Conservation (phyloP, 2,113 vertebrate genomes). For the Rhizomys pruinosus region DNA sequence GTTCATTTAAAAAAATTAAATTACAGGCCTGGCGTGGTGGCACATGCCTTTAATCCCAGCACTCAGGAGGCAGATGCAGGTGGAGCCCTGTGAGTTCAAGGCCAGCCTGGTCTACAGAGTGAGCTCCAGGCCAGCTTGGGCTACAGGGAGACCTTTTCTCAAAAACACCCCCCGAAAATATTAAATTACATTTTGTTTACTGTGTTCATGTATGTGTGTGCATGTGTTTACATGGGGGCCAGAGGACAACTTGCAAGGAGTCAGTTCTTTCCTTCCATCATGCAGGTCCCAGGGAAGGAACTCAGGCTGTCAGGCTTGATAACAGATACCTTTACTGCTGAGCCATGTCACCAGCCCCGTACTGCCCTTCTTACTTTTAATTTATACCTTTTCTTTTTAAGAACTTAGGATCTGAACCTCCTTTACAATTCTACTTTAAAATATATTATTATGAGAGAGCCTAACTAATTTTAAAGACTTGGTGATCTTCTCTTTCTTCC, state of each 20-base stretch:
- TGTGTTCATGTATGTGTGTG: neutral
- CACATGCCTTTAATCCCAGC: too few species aligned
- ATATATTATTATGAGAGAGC: neutral
- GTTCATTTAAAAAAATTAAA: too few species aligned
- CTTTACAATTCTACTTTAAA: conserved; percentile 39
- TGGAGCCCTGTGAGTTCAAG: too few species aligned
- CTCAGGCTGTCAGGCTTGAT: neutral
- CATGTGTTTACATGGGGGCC: neutral
- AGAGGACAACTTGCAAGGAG: neutral
- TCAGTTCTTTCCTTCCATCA: too few species aligned
- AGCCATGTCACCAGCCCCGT: neutral
- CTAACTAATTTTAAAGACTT: conserved; percentile 42
- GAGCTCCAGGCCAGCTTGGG: too few species aligned
- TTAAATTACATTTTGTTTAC: neutral
- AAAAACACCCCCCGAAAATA: too few species aligned
- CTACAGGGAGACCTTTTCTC: too few species aligned
- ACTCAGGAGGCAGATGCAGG: too few species aligned
- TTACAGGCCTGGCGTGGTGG: too few species aligned
- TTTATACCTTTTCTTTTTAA: neutral
- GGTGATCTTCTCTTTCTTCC: neutral
- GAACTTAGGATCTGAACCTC: neutral
- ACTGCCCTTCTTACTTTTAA: conserved; percentile 22
- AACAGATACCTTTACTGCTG: too few species aligned
- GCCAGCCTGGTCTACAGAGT: too few species aligned
- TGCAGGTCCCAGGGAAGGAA: neutral